Conservation (phyloP, 2,797 vertebrate species). For the Fistularia tabacaria region DNA sequence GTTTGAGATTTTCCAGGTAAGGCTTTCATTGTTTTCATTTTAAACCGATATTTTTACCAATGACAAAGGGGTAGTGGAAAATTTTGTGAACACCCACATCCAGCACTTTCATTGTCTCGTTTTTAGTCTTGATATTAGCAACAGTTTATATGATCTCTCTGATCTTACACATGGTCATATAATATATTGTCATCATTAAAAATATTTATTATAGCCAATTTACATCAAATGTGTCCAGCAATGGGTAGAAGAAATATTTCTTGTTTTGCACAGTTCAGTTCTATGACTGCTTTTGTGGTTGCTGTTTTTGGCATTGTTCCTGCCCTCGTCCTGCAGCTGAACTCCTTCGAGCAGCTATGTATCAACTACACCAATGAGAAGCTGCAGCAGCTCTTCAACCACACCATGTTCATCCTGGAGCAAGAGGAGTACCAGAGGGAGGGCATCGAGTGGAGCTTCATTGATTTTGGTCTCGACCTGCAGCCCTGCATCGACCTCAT, state of each 20-base stretch:
- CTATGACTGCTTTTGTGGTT: conserved; percentile 1
- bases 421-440: conserved; percentile 98
- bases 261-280: neutral
- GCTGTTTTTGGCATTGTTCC: conserved; percentile 9
- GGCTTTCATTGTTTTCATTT: neutral
- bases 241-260: neutral
- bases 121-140: no score
- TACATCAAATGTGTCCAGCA: no score
- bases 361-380: conserved; percentile 99
- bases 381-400: conserved; percentile 98
- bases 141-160: no score
- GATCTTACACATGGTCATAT: no score
- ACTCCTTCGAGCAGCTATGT: conserved; percentile 96
- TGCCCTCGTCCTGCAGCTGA: conserved; percentile 72
- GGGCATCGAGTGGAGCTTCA: conserved; percentile 99
- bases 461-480: conserved; percentile 95
- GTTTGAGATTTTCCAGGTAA: conserved; percentile 97
- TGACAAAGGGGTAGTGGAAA: no score
- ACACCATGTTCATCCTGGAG: conserved; percentile 99
- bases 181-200: no score
- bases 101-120: no score
- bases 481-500: conserved; percentile 99
- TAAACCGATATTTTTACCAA: no score
- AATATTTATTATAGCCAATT: no score
- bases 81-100: no score